Percentiles rank a stretch among this genome's conserved stretches.
Evolutionary conservation across 2,797 vertebrate genomes (phyloP).

Genomic region (Myoxocephalus aenaeus): DNA sequence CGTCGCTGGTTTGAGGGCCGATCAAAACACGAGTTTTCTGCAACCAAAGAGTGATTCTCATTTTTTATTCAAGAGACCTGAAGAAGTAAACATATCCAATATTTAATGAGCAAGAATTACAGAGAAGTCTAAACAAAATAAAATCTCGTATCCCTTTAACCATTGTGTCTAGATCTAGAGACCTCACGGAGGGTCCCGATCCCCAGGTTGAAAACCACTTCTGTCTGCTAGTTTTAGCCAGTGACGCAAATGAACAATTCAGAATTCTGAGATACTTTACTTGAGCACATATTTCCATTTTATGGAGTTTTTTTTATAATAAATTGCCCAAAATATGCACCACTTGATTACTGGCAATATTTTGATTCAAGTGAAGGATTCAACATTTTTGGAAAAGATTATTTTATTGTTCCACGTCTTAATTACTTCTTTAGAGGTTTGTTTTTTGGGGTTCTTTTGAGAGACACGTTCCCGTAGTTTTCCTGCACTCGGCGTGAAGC

Average conservation of each 20-base stretch:
- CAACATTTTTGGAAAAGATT: no score
- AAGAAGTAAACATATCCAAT: neutral
- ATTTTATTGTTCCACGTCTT: no score
- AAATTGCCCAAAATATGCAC: no score
- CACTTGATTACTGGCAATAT: no score
- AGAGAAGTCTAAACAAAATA: no score
- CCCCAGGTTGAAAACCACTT: neutral
- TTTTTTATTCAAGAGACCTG: neutral
- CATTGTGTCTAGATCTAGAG: neutral
- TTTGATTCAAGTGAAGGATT: no score
- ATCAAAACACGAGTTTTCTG: no score
- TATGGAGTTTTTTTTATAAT: neutral
- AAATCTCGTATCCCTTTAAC: neutral
- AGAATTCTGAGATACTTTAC: neutral
- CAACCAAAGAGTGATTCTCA: neutral
- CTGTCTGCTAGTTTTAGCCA: neutral
- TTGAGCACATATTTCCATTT: neutral
- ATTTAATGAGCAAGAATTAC: neutral
- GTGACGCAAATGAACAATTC: neutral
- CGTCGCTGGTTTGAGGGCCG: neutral
- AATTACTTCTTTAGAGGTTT: no score
- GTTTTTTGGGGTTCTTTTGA: neutral
- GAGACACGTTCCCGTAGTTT: neutral
- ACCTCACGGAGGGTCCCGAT: neutral
- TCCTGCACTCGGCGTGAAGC: constrained; percentile 5